phyloP scores from a whole-genome alignment of 23 tunicate genomes.

The Trididemnum clinides region DNA sequence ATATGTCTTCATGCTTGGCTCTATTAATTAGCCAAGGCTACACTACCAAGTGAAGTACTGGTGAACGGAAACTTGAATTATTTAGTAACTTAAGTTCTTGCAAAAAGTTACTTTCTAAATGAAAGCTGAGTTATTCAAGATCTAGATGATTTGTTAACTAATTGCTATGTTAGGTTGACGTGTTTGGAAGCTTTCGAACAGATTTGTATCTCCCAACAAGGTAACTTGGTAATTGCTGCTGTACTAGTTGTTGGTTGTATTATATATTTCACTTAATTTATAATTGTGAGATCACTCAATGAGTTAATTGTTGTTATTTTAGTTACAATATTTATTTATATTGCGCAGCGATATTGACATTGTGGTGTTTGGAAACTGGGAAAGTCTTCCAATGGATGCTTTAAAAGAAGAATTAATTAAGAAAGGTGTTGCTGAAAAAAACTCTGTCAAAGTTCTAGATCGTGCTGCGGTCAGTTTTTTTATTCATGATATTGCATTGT shows the following conservation, averaged over 20 bases:
- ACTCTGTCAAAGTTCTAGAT: constrained; percentile 80
- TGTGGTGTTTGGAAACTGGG: constrained; percentile 96
- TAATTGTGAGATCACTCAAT: too few relatives aligned
- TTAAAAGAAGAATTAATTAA: constrained; percentile 64
- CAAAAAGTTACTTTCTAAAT: too few relatives aligned
- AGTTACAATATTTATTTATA: not conserved
- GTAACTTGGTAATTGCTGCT: constrained; percentile 1
- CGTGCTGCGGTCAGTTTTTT: constrained; percentile 79
- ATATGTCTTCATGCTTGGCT: too few relatives aligned
- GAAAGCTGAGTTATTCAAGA: too few relatives aligned
- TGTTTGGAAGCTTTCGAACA: constrained; percentile 94
- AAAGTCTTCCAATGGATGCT: constrained; percentile 58
- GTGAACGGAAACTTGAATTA: too few relatives aligned
- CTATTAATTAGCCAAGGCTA: too few relatives aligned
- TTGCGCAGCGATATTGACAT: constrained; percentile 91
- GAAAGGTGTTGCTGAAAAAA: constrained; percentile 68
- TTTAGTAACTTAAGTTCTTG: too few relatives aligned
- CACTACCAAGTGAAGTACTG: too few relatives aligned
- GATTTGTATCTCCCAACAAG: constrained; percentile 96
- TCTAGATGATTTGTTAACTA: not conserved
- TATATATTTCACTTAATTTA: too few relatives aligned
- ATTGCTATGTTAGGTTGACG: constrained; percentile 66
- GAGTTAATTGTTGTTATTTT: too few relatives aligned
- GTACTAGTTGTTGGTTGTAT: too few relatives aligned
- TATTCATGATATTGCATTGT: not conserved